Conservation (phyloP, 2,797 vertebrate genomes). For the Pseudochirops cupreus region DNA sequence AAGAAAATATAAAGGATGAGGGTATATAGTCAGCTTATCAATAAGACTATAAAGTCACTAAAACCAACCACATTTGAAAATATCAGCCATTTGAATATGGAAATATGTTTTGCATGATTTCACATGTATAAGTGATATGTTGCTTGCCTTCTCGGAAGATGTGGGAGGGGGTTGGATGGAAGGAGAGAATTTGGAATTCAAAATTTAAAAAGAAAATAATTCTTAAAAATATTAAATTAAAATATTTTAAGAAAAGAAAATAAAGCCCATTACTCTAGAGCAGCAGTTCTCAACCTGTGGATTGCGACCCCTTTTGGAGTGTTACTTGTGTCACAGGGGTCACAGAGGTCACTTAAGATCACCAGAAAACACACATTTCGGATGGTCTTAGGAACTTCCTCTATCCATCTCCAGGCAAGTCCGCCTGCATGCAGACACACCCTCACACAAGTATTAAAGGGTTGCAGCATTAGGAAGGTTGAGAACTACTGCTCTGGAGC, state of each 20-base stretch:
- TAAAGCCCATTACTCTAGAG: not conserved
- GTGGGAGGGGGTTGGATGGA: not conserved
- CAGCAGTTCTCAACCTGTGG: too few species aligned
- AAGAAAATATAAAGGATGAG: not conserved
- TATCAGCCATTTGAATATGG: not conserved
- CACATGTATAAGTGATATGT: not conserved
- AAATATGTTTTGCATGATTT: not conserved
- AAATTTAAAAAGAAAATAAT: not conserved
- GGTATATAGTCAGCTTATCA: not conserved
- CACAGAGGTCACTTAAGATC: too few species aligned
- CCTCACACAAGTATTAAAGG: too few species aligned
- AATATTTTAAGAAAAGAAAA: not conserved
- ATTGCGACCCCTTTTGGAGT: too few species aligned
- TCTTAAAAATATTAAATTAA: not conserved
- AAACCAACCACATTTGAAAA: not conserved
- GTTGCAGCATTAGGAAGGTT: too few species aligned
- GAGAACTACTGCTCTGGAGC: not conserved
- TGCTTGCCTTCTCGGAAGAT: not conserved
- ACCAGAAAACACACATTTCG: too few species aligned
- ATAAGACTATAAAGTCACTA: not conserved
- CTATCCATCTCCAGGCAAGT: too few species aligned
- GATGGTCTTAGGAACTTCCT: too few species aligned
- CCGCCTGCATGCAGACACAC: too few species aligned
- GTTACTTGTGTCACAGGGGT: too few species aligned
- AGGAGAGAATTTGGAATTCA: not conserved